Conservation (phyloP, 2,797 vertebrate genomes). For the Coregonus sp. region DNA sequence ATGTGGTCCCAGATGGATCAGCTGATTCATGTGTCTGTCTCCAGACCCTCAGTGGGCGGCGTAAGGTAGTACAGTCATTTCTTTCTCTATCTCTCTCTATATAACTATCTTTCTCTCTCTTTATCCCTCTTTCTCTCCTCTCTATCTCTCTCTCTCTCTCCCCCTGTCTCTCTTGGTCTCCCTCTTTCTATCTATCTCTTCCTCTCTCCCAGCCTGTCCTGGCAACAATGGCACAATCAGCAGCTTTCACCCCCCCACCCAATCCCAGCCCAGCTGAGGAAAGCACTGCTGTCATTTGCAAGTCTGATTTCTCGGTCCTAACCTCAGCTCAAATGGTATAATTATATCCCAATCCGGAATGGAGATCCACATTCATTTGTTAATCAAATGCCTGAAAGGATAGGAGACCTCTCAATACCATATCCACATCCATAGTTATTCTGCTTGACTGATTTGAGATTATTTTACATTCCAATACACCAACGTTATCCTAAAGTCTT, state of each 20-base stretch:
- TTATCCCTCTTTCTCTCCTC: neutral
- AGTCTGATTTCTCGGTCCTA: neutral
- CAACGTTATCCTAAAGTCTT: neutral
- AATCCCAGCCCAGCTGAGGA: neutral
- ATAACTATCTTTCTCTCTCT: neutral
- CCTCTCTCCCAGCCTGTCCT: neutral
- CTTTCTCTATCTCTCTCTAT: neutral
- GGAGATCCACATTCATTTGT: neutral
- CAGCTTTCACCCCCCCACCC: neutral
- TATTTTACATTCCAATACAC: neutral
- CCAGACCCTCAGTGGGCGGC: neutral
- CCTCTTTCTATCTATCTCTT: neutral
- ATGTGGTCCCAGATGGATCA: neutral
- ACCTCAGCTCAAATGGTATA: neutral
- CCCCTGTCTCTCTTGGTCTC: neutral
- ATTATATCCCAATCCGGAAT: neutral
- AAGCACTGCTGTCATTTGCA: constrained; percentile 4
- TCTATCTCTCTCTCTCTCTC: no score
- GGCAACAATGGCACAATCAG: neutral
- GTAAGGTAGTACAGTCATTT: neutral
- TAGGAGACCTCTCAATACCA: neutral
- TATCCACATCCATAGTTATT: neutral
- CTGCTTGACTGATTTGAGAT: neutral
- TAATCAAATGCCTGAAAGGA: neutral
- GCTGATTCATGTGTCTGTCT: neutral